Evolutionary conservation across 64 coral and sea anemone genomes (phyloP), one percentile per base, ranked within the genome.

Genomic region (Montipora capricornis): DNA sequence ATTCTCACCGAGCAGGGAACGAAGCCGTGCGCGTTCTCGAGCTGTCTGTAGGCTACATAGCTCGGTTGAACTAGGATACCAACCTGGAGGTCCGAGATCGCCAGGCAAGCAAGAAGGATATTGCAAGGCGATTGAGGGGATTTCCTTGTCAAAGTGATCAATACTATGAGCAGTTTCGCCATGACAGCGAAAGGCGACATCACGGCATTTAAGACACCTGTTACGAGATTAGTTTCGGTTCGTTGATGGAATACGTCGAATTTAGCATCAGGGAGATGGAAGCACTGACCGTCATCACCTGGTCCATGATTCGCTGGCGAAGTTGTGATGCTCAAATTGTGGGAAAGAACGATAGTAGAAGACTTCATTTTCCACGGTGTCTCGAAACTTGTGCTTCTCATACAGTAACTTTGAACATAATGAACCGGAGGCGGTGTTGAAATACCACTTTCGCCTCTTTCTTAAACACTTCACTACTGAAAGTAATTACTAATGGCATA

Each of bases 1-100:
- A 93, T 87, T 83, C 95, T 87, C 9, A 97, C 20, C 6, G 80
- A 26, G 68, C 95, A 97, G 5, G 92, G 89, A 16, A 97, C 92
- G 44, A 94, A 91, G 6, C 90, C 73, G 58, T 81, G 12, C 60
- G 74, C 4, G 50, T 97, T 97, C 91, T 97, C 95, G 16, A 86
- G 20, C 3, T 94, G 26, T 44, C 95, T 78, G 73, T 82, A 94
- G 14, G 84, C 77, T 14, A 91, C 76, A 46, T 94, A 97, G 3
- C 91, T 74, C 8, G 95, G 92, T 44, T 97, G 95, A 4, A 91
- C 88, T 13, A 96, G 45, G 4, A 91, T 52, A 5, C 95, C 92
- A 76, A 96, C 88, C 1, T 78, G 70, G n/a, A 91, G 9, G 15
- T 96, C 95, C 5, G 91, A 96, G 70, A 96, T 52, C 7, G 95